Evolutionary conservation across 2,797 vertebrate genomes (phyloP).

Genomic region (Apogon hyalosoma): DNA sequence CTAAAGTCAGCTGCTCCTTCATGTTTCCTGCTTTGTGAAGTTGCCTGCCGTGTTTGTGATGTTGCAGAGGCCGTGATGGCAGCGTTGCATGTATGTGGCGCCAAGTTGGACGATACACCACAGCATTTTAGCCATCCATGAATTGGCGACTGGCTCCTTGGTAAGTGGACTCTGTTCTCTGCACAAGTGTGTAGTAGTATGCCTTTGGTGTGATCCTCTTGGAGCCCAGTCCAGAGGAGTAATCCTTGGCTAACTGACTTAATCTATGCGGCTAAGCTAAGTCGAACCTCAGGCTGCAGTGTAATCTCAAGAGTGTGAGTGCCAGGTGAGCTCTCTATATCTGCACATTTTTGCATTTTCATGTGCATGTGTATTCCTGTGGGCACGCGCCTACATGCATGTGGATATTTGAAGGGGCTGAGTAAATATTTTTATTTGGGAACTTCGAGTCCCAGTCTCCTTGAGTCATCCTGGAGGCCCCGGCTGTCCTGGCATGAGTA

Average conservation of each 20-base stretch:
- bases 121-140: conserved; percentile 27
- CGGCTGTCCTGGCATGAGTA: conserved; percentile 35
- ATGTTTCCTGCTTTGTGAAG: conserved; percentile 47
- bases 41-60: conserved; percentile 43
- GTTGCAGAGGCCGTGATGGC: conserved; percentile 40
- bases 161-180: conserved; percentile 27
- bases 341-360: conserved; percentile 11
- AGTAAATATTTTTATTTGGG: conserved; percentile 31
- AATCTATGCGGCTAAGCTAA: conserved; percentile 37
- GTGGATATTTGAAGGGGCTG: conserved; percentile 15
- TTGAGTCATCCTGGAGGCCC: conserved; percentile 16
- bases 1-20: conserved; percentile 56
- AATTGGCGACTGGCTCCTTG: conserved; percentile 35
- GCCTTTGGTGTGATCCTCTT: conserved; percentile 43
- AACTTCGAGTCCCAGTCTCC: conserved; percentile 1
- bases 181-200: conserved; percentile 14
- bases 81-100: background rate
- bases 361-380: conserved; percentile 14
- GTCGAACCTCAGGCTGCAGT: conserved; percentile 43
- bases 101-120: conserved; percentile 43
- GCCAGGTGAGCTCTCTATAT: conserved; percentile 38
- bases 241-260: conserved; percentile 38
- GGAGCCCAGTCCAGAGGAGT: conserved; percentile 36
- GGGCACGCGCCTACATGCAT: background rate
- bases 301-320: conserved; percentile 17